phyloP scores from a whole-genome alignment of 2,113 vertebrate genomes.

The Pseudopodoces humilis region DNA sequence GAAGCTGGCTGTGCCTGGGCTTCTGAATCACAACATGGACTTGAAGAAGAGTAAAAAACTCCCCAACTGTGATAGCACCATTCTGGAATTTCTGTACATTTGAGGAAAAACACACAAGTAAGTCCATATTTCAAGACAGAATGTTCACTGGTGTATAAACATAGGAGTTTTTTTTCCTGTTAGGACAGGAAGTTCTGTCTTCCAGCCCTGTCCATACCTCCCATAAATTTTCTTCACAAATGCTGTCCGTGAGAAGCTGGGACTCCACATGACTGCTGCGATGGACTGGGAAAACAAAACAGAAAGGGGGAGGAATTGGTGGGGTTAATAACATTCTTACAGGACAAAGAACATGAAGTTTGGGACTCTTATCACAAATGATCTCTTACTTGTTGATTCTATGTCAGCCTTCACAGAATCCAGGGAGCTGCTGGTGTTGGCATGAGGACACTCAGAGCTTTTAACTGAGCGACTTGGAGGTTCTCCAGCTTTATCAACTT shows the following conservation, averaged over 20 bases:
- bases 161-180: background rate
- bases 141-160: rapidly evolving
- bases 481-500: conserved; percentile 53
- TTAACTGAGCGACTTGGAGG: conserved; percentile 45
- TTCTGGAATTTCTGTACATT: conserved; percentile 83
- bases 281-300: conserved; percentile 70
- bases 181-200: background rate
- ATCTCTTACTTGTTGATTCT: conserved; percentile 78
- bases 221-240: conserved; percentile 76
- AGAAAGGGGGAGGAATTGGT: background rate
- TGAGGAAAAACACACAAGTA: background rate
- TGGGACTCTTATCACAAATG: background rate
- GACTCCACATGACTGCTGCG: conserved; percentile 83
- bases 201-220: conserved; percentile 74
- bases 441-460: conserved; percentile 68
- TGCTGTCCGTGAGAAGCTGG: conserved; percentile 76
- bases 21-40: conserved; percentile 88
- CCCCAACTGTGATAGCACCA: conserved; percentile 84
- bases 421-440: conserved; percentile 78
- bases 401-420: conserved; percentile 78
- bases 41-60: conserved; percentile 89
- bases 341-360: background rate
- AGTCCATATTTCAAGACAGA: background rate
- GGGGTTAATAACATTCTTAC: background rate
- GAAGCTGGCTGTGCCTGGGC: conserved; percentile 85